phyloP scores from a whole-genome alignment of 2,888 invertebrate species.

The Notodonta ziczac region DNA sequence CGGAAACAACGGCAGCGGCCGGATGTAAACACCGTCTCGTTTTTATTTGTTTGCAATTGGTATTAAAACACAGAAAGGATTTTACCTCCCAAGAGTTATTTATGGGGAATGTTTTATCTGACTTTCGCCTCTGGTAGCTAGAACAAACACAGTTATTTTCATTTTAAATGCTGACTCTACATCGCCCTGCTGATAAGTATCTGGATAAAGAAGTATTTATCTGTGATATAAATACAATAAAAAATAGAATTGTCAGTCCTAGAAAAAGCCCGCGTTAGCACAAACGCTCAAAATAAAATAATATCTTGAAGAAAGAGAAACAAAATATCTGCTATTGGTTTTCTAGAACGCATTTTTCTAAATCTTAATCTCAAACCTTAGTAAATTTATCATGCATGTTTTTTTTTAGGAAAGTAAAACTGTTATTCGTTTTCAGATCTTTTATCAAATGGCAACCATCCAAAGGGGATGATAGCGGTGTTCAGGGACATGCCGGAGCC shows the following conservation, averaged over 20 bases:
- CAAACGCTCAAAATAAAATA: too few relatives aligned
- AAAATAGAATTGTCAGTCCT: too few relatives aligned
- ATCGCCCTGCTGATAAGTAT: too few relatives aligned
- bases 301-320: too few relatives aligned
- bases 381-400: not conserved
- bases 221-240: too few relatives aligned
- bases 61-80: conserved; percentile 16
- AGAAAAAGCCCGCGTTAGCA: too few relatives aligned
- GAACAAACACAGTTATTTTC: not conserved
- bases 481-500: conserved; percentile 71
- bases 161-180: not conserved
- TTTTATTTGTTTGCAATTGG: conserved; percentile 27
- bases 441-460: conserved; percentile 64
- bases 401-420: conserved; percentile 3
- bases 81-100: conserved; percentile 8
- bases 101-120: conserved; percentile 14
- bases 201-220: too few relatives aligned
- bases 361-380: too few relatives aligned
- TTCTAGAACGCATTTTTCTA: too few relatives aligned
- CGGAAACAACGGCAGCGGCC: conserved; percentile 29
- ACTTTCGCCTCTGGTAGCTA: conserved; percentile 9
- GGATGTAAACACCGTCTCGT: conserved; percentile 11
- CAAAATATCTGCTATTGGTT: too few relatives aligned
- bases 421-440: conserved; percentile 58
- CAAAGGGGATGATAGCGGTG: conserved; percentile 75